Base-by-base conservation (phyloP, 2,113 vertebrate genomes). In the Uropsilus gracilis region DNA sequence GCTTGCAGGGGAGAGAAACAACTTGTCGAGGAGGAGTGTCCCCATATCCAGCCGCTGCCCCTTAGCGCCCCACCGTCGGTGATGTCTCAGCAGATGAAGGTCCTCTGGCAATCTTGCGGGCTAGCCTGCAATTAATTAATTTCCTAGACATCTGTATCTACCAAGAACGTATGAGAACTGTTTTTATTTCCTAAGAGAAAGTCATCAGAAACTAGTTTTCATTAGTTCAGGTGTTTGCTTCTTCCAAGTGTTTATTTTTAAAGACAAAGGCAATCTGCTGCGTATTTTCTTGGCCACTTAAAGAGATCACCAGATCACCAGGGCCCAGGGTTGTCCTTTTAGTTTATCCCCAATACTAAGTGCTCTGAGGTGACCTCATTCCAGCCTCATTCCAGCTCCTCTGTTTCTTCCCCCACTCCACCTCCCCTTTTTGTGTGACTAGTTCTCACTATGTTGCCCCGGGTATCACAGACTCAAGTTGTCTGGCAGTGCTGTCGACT, bases 151-250 rank as follows among this genome's bases (percentile, higher is more conserved):
- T 86, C 89, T 95, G 77, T 53, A 6, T 83, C 44, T 59, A 75
- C n/a, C 22, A 10, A 44, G n/a, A 85, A 83, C 30, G 8, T 68
- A 20, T 26, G 44, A 59, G 76, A 94, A 59, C 55, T 83, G 50
- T 90, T 94, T 96, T 61, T 37, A 64, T 69, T 88, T 92, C 63
- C 42, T 82, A 82, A 82, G 48, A 82, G 26, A 94, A 94, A 92
- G 32, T 28, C 46, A 48, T 44, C 57, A 57, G 57, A 81, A 82
- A 82, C 37, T 8, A 64, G 66, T 95, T 88, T 90, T 89, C 77
- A 90, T 91, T 90, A 92, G 26, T 92, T 86, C 82, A 94, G 94
- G 90, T 83, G 68, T 64, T 85, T 78, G 39, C 10, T 66, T 96
- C 68, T 88, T 87, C 55, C 59, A 81, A 30, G 46, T 77, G 75